A percentile compares a stretch with the other conserved stretches of the same genome.
phyloP scores from a whole-genome alignment of 2,113 vertebrate genomes.

The Apteryx owenii region DNA sequence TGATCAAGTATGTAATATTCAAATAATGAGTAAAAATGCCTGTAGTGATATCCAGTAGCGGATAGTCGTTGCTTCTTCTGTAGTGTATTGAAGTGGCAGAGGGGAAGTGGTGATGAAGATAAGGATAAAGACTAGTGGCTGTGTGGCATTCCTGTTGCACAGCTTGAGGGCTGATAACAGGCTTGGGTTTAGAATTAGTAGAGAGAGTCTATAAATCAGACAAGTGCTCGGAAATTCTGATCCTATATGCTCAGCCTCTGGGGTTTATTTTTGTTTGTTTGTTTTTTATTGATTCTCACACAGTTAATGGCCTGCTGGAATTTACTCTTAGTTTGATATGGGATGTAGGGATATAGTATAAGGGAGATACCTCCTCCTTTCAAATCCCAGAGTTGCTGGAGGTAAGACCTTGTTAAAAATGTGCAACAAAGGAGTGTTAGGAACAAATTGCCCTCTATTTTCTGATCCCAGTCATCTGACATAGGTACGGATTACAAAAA shows the following conservation, averaged over 20 bases:
- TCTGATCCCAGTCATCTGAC: not conserved
- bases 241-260: constrained; percentile 1
- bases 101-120: constrained; percentile 1
- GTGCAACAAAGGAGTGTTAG: not conserved
- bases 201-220: constrained; percentile 40
- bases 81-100: not conserved
- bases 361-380: not conserved
- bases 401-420: constrained; percentile 46
- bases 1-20: not conserved
- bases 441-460: constrained; percentile 23
- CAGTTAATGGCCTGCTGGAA: constrained; percentile 40
- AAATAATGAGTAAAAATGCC: constrained; percentile 4
- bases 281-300: constrained; percentile 48
- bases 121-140: not conserved
- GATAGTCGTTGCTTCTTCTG: not conserved
- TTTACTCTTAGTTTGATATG: constrained; percentile 45
- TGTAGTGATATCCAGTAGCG: not conserved
- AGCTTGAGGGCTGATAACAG: constrained; percentile 26
- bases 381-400: constrained; percentile 30
- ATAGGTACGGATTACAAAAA: constrained; percentile 9
- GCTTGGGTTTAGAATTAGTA: not conserved
- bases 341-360: constrained; percentile 40
- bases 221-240: constrained; percentile 24
- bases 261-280: constrained; percentile 65
- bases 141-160: not conserved